Percentiles rank a stretch among this genome's conserved stretches.
phyloP scores from a whole-genome alignment of 2,113 vertebrate genomes.

The Corvus hawaiiensis region DNA sequence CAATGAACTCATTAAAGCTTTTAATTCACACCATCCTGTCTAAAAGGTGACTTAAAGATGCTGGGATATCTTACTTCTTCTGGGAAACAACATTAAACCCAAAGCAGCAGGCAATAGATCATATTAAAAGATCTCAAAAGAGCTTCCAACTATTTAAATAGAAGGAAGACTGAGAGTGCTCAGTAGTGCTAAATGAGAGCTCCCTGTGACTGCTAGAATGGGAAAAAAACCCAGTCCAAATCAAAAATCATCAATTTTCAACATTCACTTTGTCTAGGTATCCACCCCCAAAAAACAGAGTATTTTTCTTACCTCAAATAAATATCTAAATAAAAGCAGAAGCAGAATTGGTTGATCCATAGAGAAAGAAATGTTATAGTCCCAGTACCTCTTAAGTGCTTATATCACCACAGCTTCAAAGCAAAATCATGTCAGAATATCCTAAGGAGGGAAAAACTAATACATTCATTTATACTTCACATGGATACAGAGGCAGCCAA shows the following conservation, averaged over 20 bases:
- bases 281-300: not conserved
- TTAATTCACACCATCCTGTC: not conserved
- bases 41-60: not conserved
- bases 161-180: not conserved
- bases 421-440: not conserved
- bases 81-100: not conserved
- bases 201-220: not conserved
- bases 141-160: not conserved
- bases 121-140: not conserved
- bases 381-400: not conserved
- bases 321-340: slow-evolving; percentile 50
- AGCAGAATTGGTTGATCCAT: slow-evolving; percentile 66
- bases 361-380: not conserved
- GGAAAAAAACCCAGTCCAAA: not conserved
- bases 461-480: not conserved
- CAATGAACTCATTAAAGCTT: not conserved
- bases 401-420: not conserved
- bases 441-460: not conserved
- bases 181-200: not conserved
- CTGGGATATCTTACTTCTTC: not conserved
- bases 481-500: not conserved
- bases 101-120: not conserved
- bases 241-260: not conserved
- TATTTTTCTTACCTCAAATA: slow-evolving; percentile 69
- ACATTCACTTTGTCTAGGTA: not conserved